Conservation (phyloP, 1,140 invertebrate species). For the Calliphora vicina region DNA sequence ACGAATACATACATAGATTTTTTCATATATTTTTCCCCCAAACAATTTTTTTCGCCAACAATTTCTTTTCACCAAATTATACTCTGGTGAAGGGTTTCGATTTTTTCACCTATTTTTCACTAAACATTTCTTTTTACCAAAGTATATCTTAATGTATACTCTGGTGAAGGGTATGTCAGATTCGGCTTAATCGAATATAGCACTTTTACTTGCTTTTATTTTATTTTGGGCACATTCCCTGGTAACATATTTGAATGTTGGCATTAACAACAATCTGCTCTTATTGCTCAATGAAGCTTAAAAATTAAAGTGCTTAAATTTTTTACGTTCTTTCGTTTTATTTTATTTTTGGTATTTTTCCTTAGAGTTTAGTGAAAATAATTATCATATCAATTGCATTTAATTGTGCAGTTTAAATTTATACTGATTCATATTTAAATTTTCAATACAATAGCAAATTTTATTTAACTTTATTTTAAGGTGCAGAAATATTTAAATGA, state of each 20-base stretch:
- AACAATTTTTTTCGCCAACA: no score
- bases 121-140: no score
- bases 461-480: neutral
- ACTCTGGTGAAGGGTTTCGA: no score
- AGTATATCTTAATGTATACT: no score
- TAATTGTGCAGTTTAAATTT: neutral
- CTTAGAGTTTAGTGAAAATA: neutral
- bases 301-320: neutral
- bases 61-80: no score
- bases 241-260: neutral
- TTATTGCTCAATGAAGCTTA: slow-evolving; percentile 19
- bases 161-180: no score
- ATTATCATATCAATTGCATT: slow-evolving; percentile 22
- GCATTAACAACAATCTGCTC: slow-evolving; percentile 18
- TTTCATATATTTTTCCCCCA: no score
- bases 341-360: neutral
- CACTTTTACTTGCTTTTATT: neutral
- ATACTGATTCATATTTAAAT: neutral
- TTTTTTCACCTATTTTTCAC: no score
- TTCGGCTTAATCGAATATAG: no score
- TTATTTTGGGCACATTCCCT: neutral
- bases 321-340: neutral
- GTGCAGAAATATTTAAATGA: no score
- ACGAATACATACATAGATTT: no score
- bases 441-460: neutral